These are phyloP conservation scores for Cyphomyrus discorhynchus DNA, from an alignment of 2,113 vertebrate genomes.

Conservation along the genomic window DNA sequence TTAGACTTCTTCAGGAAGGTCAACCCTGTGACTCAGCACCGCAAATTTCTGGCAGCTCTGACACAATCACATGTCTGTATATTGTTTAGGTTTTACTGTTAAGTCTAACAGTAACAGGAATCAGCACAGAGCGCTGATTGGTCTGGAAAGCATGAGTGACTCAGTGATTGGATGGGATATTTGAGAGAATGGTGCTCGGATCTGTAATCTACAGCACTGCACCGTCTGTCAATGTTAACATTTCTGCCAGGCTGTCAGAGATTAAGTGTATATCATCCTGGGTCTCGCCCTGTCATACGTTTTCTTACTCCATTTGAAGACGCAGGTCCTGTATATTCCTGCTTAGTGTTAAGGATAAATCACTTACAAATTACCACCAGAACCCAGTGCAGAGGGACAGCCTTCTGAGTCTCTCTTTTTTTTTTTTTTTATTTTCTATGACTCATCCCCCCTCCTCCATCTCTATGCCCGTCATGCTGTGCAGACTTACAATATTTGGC, in stretches of 20 bases:
- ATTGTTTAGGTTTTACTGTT: background rate
- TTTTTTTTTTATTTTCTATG: background rate
- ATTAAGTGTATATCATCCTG: background rate
- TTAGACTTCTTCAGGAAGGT: background rate
- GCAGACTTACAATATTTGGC: background rate
- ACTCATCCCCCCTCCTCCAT: background rate
- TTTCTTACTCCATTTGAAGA: background rate
- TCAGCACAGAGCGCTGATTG: background rate
- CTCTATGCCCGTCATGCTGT: background rate
- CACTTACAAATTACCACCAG: background rate
- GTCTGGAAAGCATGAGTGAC: background rate
- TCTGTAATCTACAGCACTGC: background rate
- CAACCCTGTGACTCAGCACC: background rate
- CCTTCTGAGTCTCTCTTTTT: background rate
- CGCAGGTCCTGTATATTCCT: background rate
- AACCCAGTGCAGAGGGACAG: background rate
- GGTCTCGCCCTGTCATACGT: background rate
- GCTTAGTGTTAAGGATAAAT: background rate
- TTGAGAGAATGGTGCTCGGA: background rate
- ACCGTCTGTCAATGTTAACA: background rate
- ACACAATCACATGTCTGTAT: background rate
- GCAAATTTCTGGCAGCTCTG: background rate
- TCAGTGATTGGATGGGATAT: background rate
- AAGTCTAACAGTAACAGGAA: background rate
- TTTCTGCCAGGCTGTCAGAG: background rate